Conservation (phyloP, 2,888 invertebrate species). For the Agriotes lineatus region DNA sequence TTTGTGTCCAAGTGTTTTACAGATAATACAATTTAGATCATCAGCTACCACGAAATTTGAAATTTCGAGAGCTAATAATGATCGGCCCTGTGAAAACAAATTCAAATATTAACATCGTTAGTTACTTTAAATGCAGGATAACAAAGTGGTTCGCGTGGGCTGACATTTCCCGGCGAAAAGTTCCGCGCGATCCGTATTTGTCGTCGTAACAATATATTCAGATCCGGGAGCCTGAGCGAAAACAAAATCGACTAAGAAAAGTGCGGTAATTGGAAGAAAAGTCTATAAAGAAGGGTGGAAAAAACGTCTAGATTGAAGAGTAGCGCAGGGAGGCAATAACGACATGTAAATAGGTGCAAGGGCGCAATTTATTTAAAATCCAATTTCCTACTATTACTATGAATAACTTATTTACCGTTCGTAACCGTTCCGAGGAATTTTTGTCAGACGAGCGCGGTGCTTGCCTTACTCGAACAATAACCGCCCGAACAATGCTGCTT, state of each 20-base stretch:
- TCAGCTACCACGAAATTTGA: too few species aligned
- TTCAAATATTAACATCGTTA: too few species aligned
- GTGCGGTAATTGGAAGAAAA: conserved; percentile 45
- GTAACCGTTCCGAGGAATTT: conserved; percentile 38
- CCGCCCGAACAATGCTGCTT: conserved; percentile 27
- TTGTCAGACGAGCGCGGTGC: conserved; percentile 20
- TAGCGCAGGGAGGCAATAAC: conserved; percentile 56
- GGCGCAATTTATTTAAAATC: conserved; percentile 60
- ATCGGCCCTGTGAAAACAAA: too few species aligned
- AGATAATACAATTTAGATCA: too few species aligned
- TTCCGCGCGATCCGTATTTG: conserved; percentile 27
- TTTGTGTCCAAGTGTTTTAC: too few species aligned
- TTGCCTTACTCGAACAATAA: conserved; percentile 34
- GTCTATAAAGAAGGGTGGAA: conserved; percentile 46
- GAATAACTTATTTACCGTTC: conserved; percentile 58
- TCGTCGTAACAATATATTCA: conserved; percentile 37
- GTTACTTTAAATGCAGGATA: too few species aligned
- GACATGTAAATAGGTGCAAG: conserved; percentile 60
- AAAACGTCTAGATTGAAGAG: conserved; percentile 46
- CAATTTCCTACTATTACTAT: conserved; percentile 59
- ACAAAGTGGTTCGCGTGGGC: too few species aligned
- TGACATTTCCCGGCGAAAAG: conserved; percentile 17
- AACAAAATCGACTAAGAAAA: conserved; percentile 45
- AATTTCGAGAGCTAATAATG: too few species aligned
- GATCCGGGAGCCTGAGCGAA: conserved; percentile 31